A percentile compares a stretch with the other conserved stretches of the same genome.
These are phyloP conservation scores for Propithecus deckenii DNA, from an alignment of 2,797 vertebrate species.

Conservation along the genomic window DNA sequence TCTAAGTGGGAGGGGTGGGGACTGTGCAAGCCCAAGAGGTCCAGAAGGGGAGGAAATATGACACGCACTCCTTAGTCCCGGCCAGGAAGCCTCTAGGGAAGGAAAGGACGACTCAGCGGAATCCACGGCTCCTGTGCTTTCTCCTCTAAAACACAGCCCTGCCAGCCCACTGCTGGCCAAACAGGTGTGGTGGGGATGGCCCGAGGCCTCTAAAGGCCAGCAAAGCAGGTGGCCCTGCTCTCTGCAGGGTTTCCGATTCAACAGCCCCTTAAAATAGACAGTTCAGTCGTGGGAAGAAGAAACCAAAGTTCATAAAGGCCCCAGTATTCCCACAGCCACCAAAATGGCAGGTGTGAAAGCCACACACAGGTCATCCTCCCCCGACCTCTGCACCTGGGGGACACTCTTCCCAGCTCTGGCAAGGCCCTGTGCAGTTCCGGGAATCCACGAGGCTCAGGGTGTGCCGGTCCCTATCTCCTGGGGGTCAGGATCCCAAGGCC, in stretches of 20 bases:
- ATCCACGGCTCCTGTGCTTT: background rate
- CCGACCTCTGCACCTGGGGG: background rate
- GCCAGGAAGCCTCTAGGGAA: background rate
- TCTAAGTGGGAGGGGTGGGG: background rate
- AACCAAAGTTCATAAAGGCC: background rate
- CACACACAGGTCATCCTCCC: fast-evolving
- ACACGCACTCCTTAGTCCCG: background rate
- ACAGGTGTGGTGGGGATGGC: background rate
- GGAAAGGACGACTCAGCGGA: background rate
- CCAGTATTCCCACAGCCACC: background rate
- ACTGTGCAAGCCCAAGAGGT: background rate
- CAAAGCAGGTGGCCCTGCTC: background rate
- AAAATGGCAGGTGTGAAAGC: background rate
- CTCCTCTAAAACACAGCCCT: background rate
- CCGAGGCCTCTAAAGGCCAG: background rate
- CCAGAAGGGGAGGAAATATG: background rate
- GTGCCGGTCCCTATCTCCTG: background rate
- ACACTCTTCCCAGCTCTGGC: background rate
- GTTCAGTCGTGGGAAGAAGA: background rate
- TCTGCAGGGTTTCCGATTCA: background rate
- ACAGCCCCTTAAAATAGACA: background rate
- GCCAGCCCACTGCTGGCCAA: background rate
- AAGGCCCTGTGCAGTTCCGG: background rate
- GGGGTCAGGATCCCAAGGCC: background rate
- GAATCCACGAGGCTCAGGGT: background rate